These are phyloP conservation scores for Eretmodus cyanostictus DNA, from an alignment of 2,113 vertebrate species.

Conservation along the genomic window DNA sequence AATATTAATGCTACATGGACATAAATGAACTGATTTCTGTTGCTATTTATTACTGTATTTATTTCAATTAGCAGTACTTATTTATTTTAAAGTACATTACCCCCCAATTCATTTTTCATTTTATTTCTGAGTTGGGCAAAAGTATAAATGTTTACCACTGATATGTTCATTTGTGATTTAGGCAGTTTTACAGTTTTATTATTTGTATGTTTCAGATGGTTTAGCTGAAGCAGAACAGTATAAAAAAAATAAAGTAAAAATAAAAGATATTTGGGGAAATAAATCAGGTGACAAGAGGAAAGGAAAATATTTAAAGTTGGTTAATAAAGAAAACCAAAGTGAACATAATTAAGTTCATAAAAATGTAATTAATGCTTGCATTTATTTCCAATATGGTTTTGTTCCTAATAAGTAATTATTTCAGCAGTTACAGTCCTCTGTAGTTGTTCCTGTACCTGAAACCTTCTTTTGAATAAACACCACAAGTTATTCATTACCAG, in stretches of 20 bases:
- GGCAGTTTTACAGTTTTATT: not conserved
- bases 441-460: not conserved
- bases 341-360: not conserved
- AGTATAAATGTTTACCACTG: not conserved
- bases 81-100: not conserved
- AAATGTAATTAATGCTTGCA: not conserved
- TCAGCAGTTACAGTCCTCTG: not conserved
- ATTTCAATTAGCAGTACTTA: not conserved
- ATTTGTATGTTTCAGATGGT: not conserved
- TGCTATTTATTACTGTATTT: not conserved
- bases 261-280: not conserved
- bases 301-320: not conserved
- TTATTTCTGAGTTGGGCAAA: not conserved
- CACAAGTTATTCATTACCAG: rapidly evolving
- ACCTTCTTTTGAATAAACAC: not conserved
- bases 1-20: not conserved
- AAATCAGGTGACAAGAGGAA: not conserved
- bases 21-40: not conserved
- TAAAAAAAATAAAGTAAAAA: not conserved
- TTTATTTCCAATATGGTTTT: not conserved
- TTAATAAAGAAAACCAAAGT: not conserved
- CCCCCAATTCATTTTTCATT: not conserved
- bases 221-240: not conserved
- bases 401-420: rapidly evolving
- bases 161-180: not conserved